Conservation (phyloP, 2,113 vertebrate species). For the Sebastes fasciatus region DNA sequence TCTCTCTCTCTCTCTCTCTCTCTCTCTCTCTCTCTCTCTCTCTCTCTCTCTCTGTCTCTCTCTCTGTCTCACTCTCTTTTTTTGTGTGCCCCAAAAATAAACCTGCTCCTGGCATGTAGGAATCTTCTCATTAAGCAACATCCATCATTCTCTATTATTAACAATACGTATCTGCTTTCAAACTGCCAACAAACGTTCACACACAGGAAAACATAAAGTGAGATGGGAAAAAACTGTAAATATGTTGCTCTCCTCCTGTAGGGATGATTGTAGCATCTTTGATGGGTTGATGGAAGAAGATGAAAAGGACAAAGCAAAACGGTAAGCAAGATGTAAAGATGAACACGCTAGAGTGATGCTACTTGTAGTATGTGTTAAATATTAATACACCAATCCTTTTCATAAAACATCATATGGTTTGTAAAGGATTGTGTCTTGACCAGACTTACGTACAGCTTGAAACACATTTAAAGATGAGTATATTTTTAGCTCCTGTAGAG, state of each 20-base stretch:
- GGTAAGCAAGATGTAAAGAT: slow-evolving; percentile 78
- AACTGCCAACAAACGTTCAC: slow-evolving; percentile 20
- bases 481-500: neutral
- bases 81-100: slow-evolving; percentile 70
- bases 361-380: neutral
- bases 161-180: slow-evolving; percentile 56
- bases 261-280: slow-evolving; percentile 98
- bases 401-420: neutral
- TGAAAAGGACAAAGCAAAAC: slow-evolving; percentile 99
- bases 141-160: slow-evolving; percentile 68
- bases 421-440: neutral
- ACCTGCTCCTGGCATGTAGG: slow-evolving; percentile 61
- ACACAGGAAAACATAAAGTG: neutral
- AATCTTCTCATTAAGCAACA: slow-evolving; percentile 63
- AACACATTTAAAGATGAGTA: neutral
- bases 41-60: neutral
- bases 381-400: neutral
- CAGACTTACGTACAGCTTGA: neutral
- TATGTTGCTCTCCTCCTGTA: slow-evolving; percentile 69
- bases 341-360: neutral
- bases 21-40: slow-evolving; percentile 14
- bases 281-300: slow-evolving; percentile 99
- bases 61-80: slow-evolving; percentile 4
- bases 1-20: neutral
- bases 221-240: neutral